Evolutionary conservation across 1,140 invertebrate species (phyloP).

Genomic region (Ips nitidus): DNA sequence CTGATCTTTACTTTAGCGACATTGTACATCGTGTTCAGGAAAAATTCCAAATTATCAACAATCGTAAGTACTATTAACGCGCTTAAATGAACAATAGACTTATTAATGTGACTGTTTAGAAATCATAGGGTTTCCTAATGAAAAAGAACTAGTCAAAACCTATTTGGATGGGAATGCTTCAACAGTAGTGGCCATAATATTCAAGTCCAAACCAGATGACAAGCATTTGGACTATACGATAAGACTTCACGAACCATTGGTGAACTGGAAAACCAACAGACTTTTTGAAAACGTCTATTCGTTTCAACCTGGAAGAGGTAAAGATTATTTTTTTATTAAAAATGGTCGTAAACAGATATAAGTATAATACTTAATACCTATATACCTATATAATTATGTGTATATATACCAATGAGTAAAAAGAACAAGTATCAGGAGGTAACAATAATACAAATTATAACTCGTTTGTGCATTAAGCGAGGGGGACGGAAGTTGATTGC

Average conservation of each 20-base stretch:
- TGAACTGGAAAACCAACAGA: conserved; percentile 19
- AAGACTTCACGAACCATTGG: conserved; percentile 24
- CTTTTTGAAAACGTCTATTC: conserved; percentile 21
- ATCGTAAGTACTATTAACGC: conserved; percentile 46
- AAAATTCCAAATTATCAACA: conserved; percentile 47
- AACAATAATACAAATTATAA: too few species aligned
- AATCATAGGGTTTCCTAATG: conserved; percentile 35
- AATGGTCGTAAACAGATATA: too few species aligned
- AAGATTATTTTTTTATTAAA: too few species aligned
- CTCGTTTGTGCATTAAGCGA: too few species aligned
- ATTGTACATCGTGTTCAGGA: conserved; percentile 50
- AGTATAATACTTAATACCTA: too few species aligned
- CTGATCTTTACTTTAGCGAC: conserved; percentile 40
- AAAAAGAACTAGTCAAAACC: conserved; percentile 34
- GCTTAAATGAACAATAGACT: too few species aligned
- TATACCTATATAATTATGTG: too few species aligned
- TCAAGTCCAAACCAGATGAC: conserved; percentile 36
- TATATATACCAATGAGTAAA: too few species aligned
- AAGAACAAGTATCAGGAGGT: too few species aligned
- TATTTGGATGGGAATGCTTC: conserved; percentile 34
- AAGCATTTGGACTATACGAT: conserved; percentile 44
- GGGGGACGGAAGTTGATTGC: too few species aligned
- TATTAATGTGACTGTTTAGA: too few species aligned
- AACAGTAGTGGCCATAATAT: conserved; percentile 41
- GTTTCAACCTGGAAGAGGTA: conserved; percentile 26